Evolutionary conservation across 2,797 vertebrate species (phyloP), one percentile per base, ranked within the genome.

Genomic region (Melanotaenia parkinsoni): DNA sequence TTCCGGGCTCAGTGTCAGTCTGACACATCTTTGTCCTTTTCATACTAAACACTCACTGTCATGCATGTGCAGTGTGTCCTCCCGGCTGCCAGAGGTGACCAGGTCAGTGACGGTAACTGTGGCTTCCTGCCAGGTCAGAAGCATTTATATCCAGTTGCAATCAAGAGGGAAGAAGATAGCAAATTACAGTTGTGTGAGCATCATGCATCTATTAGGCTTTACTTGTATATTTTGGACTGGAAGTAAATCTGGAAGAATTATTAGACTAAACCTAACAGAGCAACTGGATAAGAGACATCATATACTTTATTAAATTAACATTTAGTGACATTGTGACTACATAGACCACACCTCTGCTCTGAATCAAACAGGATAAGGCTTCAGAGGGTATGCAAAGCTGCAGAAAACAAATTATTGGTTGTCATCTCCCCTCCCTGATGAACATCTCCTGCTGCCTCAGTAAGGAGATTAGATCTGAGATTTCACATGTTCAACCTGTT

Each of bases 71-170:
- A 67, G 67, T 22, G 61, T 58, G 59, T 71, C 77, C 70, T 72
- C 62, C 37, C 43, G 54, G 68, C 69, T 79, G 50, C 69, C 63
- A 30, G 80, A 74, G 72, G 83, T 75, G 63, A 66, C 70, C 76
- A 83, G 85, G 80, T 88, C 86, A 78, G 70, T 77, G 64, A 72
- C 82, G 73, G 70, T 73, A 62, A 64, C 68, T 72, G 69, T 67
- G 58, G 83, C 82, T 51, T 79, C 72, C 54, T 71, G 83, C 85
- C 88, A 83, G 66, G 77, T 83, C 67, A 73, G 72, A 74, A 50
- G 64, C 70, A 79, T 75, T 68, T 66, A 67, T 28, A 80, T 74
- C 57, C 74, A 69, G 57, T 61, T 64, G 76, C 67, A 74, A 45
- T 63, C 20, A 28, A 70, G 45, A 78, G 35, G 8, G n/a, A 50